Percentiles rank a stretch among this genome's conserved stretches.
Conservation (phyloP, 2,113 vertebrate genomes). For the Pomatostomus ruficeps region DNA sequence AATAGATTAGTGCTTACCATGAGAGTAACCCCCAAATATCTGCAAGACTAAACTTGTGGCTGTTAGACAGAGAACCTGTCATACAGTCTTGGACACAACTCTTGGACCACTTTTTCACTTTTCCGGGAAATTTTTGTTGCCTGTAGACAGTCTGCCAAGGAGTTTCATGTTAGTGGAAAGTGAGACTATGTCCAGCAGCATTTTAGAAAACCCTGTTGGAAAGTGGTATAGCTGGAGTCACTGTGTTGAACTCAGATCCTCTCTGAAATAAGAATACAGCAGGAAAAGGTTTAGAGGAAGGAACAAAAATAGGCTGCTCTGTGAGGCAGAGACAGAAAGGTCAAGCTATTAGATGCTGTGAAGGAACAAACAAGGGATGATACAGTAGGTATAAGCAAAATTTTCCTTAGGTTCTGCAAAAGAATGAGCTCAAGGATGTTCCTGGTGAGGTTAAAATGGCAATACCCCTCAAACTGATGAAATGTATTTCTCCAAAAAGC, state of each 20-base stretch:
- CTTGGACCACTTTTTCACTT: background rate
- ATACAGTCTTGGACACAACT: background rate
- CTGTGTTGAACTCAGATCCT: background rate
- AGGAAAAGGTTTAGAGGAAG: background rate
- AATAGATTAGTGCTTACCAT: background rate
- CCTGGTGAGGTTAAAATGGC: background rate
- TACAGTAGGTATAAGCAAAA: conserved; percentile 2
- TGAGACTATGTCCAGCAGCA: background rate
- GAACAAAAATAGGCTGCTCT: background rate
- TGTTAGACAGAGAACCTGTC: background rate
- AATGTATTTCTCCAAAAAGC: background rate
- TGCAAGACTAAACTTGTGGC: background rate
- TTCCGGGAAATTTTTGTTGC: background rate
- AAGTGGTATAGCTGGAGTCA: background rate
- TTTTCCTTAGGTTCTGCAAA: background rate
- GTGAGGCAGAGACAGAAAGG: conserved; percentile 13
- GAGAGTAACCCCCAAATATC: background rate
- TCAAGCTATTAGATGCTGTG: background rate
- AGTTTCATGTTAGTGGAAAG: background rate
- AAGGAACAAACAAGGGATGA: conserved; percentile 4
- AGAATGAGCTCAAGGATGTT: background rate
- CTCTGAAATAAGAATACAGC: background rate
- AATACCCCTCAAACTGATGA: background rate
- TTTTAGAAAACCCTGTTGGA: background rate
- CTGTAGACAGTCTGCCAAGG: background rate